Conservation (phyloP, 2,888 invertebrate species). For the Eupithecia insigniata region DNA sequence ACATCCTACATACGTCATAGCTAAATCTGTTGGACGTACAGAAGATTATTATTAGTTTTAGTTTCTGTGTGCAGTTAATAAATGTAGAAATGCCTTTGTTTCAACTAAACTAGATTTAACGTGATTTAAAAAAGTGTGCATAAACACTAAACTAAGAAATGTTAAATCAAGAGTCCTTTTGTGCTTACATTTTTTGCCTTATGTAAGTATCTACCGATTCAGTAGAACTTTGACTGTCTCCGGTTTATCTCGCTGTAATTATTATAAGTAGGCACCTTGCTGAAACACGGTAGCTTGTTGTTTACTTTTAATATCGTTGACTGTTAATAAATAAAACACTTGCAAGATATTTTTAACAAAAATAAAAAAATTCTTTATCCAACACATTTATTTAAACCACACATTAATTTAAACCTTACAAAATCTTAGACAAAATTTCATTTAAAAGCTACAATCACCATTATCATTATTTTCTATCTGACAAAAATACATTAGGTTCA, state of each 20-base stretch:
- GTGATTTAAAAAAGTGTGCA: too few species aligned
- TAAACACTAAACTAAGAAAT: not conserved
- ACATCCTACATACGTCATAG: slow-evolving; percentile 47
- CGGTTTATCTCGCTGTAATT: not conserved
- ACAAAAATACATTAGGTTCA: not conserved
- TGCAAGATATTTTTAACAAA: not conserved
- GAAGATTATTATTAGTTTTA: slow-evolving; percentile 37
- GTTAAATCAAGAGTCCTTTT: not conserved
- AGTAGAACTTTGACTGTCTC: not conserved
- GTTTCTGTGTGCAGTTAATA: not conserved
- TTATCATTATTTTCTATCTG: not conserved
- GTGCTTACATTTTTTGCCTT: not conserved
- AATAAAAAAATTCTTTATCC: not conserved
- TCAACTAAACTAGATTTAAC: not conserved
- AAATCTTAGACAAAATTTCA: not conserved
- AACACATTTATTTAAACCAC: not conserved
- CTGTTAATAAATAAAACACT: not conserved
- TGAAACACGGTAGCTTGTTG: not conserved
- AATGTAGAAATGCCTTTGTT: not conserved
- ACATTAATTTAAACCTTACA: not conserved
- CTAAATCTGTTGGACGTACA: slow-evolving; percentile 48
- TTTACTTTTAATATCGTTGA: not conserved
- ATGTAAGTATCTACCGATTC: not conserved
- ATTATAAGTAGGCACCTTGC: not conserved
- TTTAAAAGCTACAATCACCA: not conserved